A percentile compares a stretch with the other conserved stretches of the same genome.
Evolutionary conservation across 2,888 invertebrate species (phyloP).

Genomic region (Scelioninae gen. 1): DNA sequence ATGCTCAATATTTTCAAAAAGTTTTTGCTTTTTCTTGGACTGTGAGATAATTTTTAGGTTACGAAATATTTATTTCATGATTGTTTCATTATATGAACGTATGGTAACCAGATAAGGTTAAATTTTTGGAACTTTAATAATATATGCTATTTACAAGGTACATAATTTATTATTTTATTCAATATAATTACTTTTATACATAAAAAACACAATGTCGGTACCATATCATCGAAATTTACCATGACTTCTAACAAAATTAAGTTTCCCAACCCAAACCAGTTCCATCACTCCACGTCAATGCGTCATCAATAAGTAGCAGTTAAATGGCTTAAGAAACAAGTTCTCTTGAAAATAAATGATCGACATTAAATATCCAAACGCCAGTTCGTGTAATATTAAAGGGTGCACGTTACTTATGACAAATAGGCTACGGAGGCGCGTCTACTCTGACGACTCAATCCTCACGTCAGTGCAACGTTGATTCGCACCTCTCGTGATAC

Average conservation of each 20-base stretch:
- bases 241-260: neutral
- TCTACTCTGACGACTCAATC: slow-evolving; percentile 61
- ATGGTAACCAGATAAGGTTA: too few relatives aligned
- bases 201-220: too few relatives aligned
- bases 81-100: too few relatives aligned
- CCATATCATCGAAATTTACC: neutral
- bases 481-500: slow-evolving; percentile 67
- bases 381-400: slow-evolving; percentile 48
- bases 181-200: too few relatives aligned
- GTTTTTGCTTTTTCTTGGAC: too few relatives aligned
- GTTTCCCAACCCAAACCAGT: slow-evolving; percentile 42
- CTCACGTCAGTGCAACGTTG: slow-evolving; percentile 56
- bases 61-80: too few relatives aligned
- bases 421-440: slow-evolving; percentile 51
- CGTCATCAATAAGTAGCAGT: slow-evolving; percentile 49
- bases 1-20: too few relatives aligned
- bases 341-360: slow-evolving; percentile 61
- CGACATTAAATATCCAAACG: slow-evolving; percentile 62
- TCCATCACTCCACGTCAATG: slow-evolving; percentile 47
- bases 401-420: slow-evolving; percentile 52
- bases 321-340: slow-evolving; percentile 53
- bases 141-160: too few relatives aligned
- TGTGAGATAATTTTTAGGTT: too few relatives aligned
- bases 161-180: too few relatives aligned
- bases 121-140: too few relatives aligned